phyloP scores from a whole-genome alignment of 2,113 vertebrate genomes.

The Mus spicilegus region DNA sequence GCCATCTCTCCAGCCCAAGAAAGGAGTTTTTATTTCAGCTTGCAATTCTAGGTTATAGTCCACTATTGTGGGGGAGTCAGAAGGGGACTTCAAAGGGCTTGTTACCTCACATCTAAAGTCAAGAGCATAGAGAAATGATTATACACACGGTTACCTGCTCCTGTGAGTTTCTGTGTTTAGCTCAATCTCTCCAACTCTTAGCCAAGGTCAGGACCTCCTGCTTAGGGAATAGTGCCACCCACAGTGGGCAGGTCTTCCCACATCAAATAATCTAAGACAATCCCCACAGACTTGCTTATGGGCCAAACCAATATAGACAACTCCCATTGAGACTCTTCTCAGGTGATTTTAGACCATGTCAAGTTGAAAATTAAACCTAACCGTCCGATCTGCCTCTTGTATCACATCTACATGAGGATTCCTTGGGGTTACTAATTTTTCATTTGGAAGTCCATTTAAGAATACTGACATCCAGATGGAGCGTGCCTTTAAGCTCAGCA shows the following conservation, averaged over 20 bases:
- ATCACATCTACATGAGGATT: neutral
- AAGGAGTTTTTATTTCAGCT: neutral
- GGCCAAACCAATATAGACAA: neutral
- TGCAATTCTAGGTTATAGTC: neutral
- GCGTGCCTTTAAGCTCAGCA: neutral
- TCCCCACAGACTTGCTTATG: neutral
- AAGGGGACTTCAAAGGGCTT: neutral
- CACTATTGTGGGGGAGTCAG: too few species aligned
- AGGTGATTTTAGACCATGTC: neutral
- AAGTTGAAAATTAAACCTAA: neutral
- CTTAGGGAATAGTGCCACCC: neutral
- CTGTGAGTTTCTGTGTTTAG: neutral
- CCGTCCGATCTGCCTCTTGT: neutral
- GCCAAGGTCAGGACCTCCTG: neutral
- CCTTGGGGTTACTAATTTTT: neutral
- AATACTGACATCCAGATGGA: neutral
- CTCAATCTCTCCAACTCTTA: neutral
- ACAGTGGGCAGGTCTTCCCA: neutral
- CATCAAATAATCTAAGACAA: neutral
- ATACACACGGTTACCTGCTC: neutral
- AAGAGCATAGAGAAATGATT: too few species aligned
- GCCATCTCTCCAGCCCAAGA: neutral
- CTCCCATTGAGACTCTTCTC: neutral
- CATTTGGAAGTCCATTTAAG: neutral
- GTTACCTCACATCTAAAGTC: neutral